A percentile compares a stretch with the other conserved stretches of the same genome.
phyloP scores from a whole-genome alignment of 1,140 invertebrate genomes.

The Drosophila sechellia region DNA sequence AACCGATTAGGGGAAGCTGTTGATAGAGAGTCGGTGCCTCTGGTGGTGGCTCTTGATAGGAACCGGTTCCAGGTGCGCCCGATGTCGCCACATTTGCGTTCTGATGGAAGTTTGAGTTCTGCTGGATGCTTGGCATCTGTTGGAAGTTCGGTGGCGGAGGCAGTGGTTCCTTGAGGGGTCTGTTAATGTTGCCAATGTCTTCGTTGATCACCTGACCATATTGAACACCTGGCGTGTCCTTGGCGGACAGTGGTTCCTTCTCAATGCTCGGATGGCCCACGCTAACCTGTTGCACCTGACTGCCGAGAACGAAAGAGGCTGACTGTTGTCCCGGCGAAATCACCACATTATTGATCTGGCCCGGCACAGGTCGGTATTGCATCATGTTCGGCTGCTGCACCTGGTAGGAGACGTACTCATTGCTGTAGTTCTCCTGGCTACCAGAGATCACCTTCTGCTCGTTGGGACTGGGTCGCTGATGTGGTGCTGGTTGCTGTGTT shows the following conservation, averaged over 20 bases:
- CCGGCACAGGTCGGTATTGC: conserved; percentile 84
- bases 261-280: conserved; percentile 60
- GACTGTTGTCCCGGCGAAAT: conserved; percentile 88
- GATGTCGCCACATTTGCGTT: conserved; percentile 43
- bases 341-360: conserved; percentile 87
- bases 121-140: conserved; percentile 49
- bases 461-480: neutral
- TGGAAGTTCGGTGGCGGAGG: conserved; percentile 42
- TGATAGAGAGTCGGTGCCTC: conserved; percentile 74
- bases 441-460: conserved; percentile 65
- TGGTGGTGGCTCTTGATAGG: conserved; percentile 61
- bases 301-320: conserved; percentile 88
- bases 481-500: neutral
- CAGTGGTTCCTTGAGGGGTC: conserved; percentile 35
- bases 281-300: conserved; percentile 86
- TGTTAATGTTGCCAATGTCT: conserved; percentile 69
- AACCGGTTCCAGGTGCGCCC: conserved; percentile 14
- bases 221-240: conserved; percentile 66
- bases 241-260: conserved; percentile 60
- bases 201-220: conserved; percentile 83
- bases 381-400: conserved; percentile 81
- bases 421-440: conserved; percentile 65
- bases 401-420: conserved; percentile 81
- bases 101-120: conserved; percentile 63
- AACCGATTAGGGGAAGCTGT: conserved; percentile 71